Evolutionary conservation across 2,797 vertebrate genomes (phyloP), one percentile per base, ranked within the genome.

Genomic region (Phalanger gymnotis): DNA sequence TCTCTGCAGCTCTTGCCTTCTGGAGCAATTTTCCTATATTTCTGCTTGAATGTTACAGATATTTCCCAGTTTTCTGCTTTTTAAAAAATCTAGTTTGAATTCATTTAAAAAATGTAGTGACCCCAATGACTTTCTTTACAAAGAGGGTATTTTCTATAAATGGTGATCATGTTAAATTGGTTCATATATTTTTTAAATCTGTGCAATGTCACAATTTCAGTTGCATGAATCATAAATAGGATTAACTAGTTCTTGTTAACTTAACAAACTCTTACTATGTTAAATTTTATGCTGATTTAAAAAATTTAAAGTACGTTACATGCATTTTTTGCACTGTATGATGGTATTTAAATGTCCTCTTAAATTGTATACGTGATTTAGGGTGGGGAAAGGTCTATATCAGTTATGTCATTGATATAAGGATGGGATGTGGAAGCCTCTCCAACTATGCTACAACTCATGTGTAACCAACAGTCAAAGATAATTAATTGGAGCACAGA

Each of bases 21-120:
- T 12, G 34, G 31, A 25, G 28, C 25, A 91, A 27, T 91, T 90
- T 91, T 91, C 31, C 92, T 57, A 53, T 5, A 73, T 54, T 61
- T 92, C 55, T 81, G 47, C 30, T 54, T 90, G 90, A 51, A 90
- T 90, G 90, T 94, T 47, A 51, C 9, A 90, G 90, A 47, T 54
- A 55, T 61, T 93, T 55, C 92, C 91, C 31, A 89, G 56, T 25
- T 87, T 87, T 61, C 30, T 95, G 19, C 54, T 91, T 94, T 96
- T n/a, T 91, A 56, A 57, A 94, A 81, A 81, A 13, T 31, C 31
- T 53, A 52, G 51, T 90, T 90, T 66, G 31, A 54, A 91, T 73
- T 58, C 34, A 13, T n/a, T 81, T 27, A 57, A 90, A 93, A 87
- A 81, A 51, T 93, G 30, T 11, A 91, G 40, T 92, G 47, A 95